Conservation (phyloP, 1,140 invertebrate species). For the Chlorops oryzae region DNA sequence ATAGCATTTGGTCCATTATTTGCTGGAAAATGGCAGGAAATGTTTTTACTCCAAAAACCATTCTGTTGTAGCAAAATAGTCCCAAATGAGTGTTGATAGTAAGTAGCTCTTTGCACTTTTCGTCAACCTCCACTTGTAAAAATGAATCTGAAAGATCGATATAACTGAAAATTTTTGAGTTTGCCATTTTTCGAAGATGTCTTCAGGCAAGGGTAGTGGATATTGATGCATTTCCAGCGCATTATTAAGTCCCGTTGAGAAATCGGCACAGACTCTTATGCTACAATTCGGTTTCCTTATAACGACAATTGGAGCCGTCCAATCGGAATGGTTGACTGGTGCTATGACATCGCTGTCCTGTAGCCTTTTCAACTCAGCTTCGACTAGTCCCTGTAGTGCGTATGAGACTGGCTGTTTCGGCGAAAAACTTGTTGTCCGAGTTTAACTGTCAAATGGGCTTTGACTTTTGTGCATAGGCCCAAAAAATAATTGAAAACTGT, state of each 20-base stretch:
- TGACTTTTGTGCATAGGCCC: no score
- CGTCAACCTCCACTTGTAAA: slow-evolving; percentile 5
- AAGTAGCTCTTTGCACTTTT: slow-evolving; percentile 5
- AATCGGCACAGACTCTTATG: slow-evolving; percentile 35
- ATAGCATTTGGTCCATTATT: slow-evolving; percentile 10
- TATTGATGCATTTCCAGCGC: slow-evolving; percentile 11
- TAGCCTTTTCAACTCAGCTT: slow-evolving; percentile 6
- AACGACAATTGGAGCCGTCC: slow-evolving; percentile 45
- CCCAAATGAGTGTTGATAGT: slow-evolving; percentile 3
- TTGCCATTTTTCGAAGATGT: no score
- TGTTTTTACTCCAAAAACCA: slow-evolving; percentile 7
- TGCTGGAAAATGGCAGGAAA: slow-evolving; percentile 10
- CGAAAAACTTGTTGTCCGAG: no score
- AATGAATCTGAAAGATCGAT: slow-evolving; percentile 15
- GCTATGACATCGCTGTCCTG: slow-evolving; percentile 7
- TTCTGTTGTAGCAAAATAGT: slow-evolving; percentile 2
- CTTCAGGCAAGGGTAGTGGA: slow-evolving; percentile 11
- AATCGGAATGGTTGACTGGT: slow-evolving; percentile 33
- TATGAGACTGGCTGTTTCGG: no score
- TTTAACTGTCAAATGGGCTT: no score
- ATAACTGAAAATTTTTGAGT: no score
- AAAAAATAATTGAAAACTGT: no score
- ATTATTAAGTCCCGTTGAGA: slow-evolving; percentile 8
- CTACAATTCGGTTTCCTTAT: slow-evolving; percentile 32
- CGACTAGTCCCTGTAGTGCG: no score